Conservation (phyloP, 2,113 vertebrate species). For the Lepus americanus region DNA sequence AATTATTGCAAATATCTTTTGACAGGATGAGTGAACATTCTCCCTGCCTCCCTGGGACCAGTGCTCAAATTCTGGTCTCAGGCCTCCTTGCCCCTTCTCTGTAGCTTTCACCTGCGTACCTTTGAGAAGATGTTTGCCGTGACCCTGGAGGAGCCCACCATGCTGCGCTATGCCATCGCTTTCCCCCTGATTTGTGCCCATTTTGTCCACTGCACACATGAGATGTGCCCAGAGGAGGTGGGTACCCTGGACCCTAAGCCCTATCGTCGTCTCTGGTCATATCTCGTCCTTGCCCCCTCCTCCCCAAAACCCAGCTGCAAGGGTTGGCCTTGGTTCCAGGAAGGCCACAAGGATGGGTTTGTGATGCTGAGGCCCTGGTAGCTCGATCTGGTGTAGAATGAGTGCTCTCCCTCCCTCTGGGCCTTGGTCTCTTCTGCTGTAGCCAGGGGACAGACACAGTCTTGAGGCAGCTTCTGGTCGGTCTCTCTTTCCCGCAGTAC, state of each 20-base stretch:
- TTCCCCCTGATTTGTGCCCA: constrained; percentile 92
- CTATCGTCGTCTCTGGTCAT: not conserved
- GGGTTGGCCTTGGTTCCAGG: constrained; percentile 7
- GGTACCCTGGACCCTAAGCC: constrained; percentile 73
- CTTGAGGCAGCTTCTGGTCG: not conserved
- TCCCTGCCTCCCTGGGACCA: not conserved
- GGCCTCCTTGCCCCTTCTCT: not conserved
- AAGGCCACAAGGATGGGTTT: not conserved
- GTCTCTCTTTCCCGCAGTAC: constrained; percentile 80
- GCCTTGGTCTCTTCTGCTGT: constrained; percentile 16
- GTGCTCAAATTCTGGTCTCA: not conserved
- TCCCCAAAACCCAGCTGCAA: not conserved
- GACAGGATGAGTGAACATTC: not conserved
- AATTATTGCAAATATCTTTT: not conserved
- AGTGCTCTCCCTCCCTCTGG: not conserved
- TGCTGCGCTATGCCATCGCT: constrained; percentile 91
- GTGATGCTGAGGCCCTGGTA: not conserved
- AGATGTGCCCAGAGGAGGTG: constrained; percentile 97
- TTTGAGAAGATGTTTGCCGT: constrained; percentile 94
- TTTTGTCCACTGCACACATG: constrained; percentile 90
- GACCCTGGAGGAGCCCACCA: constrained; percentile 89
- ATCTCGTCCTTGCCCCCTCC: not conserved
- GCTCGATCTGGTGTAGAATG: not conserved
- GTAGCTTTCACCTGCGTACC: constrained; percentile 91
- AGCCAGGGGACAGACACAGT: not conserved